phyloP scores from a whole-genome alignment of 2,113 vertebrate genomes.

The Myanophis thanlyinensis region DNA sequence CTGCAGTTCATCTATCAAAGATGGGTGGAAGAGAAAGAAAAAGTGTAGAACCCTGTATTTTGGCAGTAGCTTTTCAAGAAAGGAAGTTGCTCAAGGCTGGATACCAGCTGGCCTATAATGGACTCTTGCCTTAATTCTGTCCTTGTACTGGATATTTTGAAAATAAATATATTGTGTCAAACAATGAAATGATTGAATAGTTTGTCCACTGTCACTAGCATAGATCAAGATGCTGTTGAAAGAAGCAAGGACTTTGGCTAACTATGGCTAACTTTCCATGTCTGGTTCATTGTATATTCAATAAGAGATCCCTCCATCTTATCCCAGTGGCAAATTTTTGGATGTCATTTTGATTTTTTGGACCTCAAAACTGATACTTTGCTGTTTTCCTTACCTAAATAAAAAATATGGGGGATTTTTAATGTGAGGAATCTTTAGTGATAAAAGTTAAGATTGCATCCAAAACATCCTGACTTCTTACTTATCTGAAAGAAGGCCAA shows the following conservation, averaged over 20 bases:
- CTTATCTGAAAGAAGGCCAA: not conserved
- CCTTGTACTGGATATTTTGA: conserved; percentile 13
- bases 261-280: not conserved
- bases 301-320: not conserved
- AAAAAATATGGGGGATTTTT: not conserved
- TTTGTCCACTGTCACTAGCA: rapidly evolving
- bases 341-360: not conserved
- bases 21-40: not conserved
- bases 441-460: not conserved
- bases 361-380: not conserved
- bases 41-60: not conserved
- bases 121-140: not conserved
- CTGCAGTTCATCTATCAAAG: not conserved
- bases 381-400: not conserved
- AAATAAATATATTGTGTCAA: conserved; percentile 16
- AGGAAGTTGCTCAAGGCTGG: not conserved
- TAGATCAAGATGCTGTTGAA: not conserved
- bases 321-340: not conserved
- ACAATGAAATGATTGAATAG: not conserved
- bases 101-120: not conserved
- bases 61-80: not conserved
- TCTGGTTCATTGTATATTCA: rapidly evolving
- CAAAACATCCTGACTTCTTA: not conserved
- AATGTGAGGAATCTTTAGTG: not conserved
- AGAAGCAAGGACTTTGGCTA: not conserved